phyloP scores from a whole-genome alignment of 2,797 vertebrate genomes.

The Macroramphosus scolopax region DNA sequence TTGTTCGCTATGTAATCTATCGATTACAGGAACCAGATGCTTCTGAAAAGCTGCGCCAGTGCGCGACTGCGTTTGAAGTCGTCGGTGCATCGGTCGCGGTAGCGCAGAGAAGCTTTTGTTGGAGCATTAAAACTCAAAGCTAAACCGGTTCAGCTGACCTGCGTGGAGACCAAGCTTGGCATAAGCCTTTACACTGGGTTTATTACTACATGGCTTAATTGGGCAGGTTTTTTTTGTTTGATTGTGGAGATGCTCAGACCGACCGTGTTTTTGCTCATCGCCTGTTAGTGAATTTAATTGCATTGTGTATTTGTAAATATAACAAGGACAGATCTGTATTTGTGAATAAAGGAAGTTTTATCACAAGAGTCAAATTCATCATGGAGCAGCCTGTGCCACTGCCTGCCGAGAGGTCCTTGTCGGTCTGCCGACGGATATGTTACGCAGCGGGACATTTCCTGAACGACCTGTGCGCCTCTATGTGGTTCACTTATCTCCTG shows the following conservation, averaged over 20 bases:
- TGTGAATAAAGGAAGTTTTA: constrained; percentile 64
- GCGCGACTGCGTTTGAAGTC: constrained; percentile 19
- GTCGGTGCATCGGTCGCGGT: background rate
- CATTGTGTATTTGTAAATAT: constrained; percentile 64
- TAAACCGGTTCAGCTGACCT: constrained; percentile 41
- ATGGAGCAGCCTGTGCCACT: constrained; percentile 51
- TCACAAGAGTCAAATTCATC: constrained; percentile 40
- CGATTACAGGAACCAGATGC: too few relatives aligned
- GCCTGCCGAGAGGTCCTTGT: constrained; percentile 47
- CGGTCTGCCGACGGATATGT: constrained; percentile 71
- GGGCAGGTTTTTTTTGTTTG: constrained; percentile 5
- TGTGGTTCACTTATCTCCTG: constrained; percentile 90
- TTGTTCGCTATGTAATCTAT: background rate
- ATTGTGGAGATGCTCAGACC: constrained; percentile 44
- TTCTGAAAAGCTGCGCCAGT: too few relatives aligned
- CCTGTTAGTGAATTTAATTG: constrained; percentile 55
- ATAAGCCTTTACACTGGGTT: constrained; percentile 39
- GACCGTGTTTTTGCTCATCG: constrained; percentile 26
- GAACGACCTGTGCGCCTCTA: constrained; percentile 86
- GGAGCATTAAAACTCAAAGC: constrained; percentile 9
- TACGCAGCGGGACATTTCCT: constrained; percentile 84
- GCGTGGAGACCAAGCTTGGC: constrained; percentile 27
- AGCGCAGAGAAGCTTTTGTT: constrained; percentile 27
- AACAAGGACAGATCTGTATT: constrained; percentile 50
- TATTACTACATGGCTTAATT: constrained; percentile 34